Percentiles rank a stretch among this genome's conserved stretches.
Evolutionary conservation across 1,140 invertebrate species (phyloP).

Genomic region (Drosophila bocki): DNA sequence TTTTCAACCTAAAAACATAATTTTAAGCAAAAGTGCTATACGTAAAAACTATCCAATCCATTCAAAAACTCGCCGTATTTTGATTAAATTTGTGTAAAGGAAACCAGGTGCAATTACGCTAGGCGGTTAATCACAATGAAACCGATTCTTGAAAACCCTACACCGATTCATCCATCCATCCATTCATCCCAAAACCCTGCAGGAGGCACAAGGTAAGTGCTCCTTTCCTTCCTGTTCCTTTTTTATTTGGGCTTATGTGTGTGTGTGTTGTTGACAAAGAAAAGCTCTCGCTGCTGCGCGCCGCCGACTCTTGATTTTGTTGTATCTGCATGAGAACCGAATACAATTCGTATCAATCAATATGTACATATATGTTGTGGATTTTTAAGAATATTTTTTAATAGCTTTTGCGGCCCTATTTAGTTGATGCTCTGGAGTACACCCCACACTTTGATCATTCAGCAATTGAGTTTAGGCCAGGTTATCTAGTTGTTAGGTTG

Average conservation of each 20-base stretch:
- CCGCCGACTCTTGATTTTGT: slow-evolving; percentile 51
- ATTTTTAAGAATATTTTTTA: slow-evolving; percentile 32
- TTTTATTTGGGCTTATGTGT: slow-evolving; percentile 68
- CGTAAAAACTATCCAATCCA: neutral
- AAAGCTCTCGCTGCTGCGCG: slow-evolving; percentile 61
- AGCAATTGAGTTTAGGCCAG: slow-evolving; percentile 29
- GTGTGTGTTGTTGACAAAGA: slow-evolving; percentile 80
- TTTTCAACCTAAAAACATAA: too few species aligned
- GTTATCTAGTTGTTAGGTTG: slow-evolving; percentile 31
- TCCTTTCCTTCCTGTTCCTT: slow-evolving; percentile 48
- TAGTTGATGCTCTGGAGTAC: slow-evolving; percentile 42
- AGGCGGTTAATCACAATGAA: slow-evolving; percentile 3
- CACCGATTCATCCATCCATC: neutral
- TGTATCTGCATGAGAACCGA: slow-evolving; percentile 71
- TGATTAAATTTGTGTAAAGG: neutral
- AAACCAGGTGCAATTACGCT: neutral
- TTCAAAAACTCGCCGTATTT: neutral
- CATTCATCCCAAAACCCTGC: slow-evolving; percentile 18
- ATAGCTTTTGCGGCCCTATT: slow-evolving; percentile 35
- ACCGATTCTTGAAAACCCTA: neutral
- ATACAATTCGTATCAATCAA: slow-evolving; percentile 29
- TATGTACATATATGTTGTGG: slow-evolving; percentile 37
- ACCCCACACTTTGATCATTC: slow-evolving; percentile 27
- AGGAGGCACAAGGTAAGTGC: slow-evolving; percentile 63
- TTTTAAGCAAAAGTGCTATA: too few species aligned